A percentile compares a stretch with the other conserved stretches of the same genome.
These are phyloP conservation scores for Spilosoma lubricipeda DNA, from an alignment of 2,888 invertebrate genomes.

Conservation along the genomic window DNA sequence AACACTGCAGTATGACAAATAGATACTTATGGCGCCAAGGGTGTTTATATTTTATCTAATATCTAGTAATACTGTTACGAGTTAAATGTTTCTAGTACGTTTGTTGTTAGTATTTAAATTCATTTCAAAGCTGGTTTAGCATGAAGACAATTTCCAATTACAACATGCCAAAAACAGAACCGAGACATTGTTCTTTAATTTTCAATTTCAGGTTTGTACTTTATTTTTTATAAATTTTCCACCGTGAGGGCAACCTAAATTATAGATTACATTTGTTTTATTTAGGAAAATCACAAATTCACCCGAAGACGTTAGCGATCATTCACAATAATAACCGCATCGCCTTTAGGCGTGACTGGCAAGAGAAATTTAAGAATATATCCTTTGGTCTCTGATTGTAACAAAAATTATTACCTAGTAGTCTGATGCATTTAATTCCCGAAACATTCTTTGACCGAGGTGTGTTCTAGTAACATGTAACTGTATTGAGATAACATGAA, in stretches of 20 bases:
- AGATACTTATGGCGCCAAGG: neutral
- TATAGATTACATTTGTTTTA: too few relatives aligned
- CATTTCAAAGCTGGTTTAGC: neutral
- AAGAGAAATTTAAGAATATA: neutral
- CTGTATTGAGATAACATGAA: too few relatives aligned
- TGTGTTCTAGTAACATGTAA: neutral
- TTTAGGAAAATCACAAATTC: too few relatives aligned
- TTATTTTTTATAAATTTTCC: neutral
- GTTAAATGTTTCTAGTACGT: neutral
- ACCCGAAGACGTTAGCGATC: too few relatives aligned
- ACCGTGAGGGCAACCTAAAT: neutral
- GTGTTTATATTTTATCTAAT: neutral
- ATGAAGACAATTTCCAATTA: neutral
- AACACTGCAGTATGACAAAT: neutral
- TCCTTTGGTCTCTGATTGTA: neutral
- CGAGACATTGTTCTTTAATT: neutral
- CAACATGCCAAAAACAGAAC: neutral
- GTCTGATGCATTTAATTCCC: too few relatives aligned
- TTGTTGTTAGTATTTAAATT: neutral
- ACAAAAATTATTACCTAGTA: neutral
- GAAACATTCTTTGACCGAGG: too few relatives aligned
- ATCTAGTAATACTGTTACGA: neutral
- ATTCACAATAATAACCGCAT: too few relatives aligned
- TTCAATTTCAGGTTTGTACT: neutral
- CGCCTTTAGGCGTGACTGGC: neutral